Evolutionary conservation across 2,113 vertebrate genomes (phyloP).

Genomic region (Nerophis ophidion): DNA sequence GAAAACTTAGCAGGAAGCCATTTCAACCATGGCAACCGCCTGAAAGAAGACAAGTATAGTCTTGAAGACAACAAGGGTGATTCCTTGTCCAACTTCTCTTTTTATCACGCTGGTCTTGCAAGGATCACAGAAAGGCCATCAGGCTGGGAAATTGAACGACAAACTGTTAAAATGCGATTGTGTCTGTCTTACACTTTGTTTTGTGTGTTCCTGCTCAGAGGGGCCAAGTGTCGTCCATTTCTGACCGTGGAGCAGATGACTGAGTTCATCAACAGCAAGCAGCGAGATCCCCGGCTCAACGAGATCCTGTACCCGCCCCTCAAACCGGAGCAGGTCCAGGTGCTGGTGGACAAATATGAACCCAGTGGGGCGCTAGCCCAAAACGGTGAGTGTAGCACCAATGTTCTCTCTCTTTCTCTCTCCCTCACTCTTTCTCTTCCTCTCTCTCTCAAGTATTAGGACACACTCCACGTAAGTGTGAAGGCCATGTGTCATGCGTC

Average conservation of each 20-base stretch:
- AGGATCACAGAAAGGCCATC: background rate
- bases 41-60: background rate
- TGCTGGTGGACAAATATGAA: conserved; percentile 94
- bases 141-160: background rate
- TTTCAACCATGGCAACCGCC: background rate
- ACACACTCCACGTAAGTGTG: too few relatives aligned
- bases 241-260: conserved; percentile 95
- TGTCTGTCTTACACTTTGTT: too few relatives aligned
- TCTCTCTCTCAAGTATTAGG: too few relatives aligned
- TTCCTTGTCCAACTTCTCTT: conserved; percentile 5
- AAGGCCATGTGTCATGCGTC: too few relatives aligned
- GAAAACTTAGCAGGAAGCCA: background rate
- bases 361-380: conserved; percentile 78
- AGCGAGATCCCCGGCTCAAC: conserved; percentile 91
- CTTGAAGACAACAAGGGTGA: conserved; percentile 4
- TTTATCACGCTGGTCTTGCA: background rate
- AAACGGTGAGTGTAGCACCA: conserved; percentile 79
- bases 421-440: too few relatives aligned
- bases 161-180: too few relatives aligned
- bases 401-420: too few relatives aligned
- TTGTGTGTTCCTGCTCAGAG: conserved; percentile 65
- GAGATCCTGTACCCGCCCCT: conserved; percentile 96
- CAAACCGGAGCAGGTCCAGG: conserved; percentile 93
- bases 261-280: conserved; percentile 92
- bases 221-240: conserved; percentile 87